Evolutionary conservation across 2,797 vertebrate genomes (phyloP), one percentile per base, ranked within the genome.

Genomic region (Phrynocephalus guinanensis): DNA sequence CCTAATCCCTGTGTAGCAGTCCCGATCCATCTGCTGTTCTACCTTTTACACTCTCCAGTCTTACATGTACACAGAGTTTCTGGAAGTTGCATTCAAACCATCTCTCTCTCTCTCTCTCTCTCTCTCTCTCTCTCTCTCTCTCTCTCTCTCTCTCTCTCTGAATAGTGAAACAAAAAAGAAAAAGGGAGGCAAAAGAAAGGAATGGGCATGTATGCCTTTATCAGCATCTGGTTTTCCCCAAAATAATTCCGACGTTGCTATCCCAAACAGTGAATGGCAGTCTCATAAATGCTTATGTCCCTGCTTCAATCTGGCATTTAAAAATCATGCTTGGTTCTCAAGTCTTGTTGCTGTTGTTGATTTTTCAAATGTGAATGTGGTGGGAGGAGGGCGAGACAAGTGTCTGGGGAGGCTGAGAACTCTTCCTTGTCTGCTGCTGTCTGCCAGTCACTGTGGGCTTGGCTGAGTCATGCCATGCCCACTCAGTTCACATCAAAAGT

Each of bases 81-180:
- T 78, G 72, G 80, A 82, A 60, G 6, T 6, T 80, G 44, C 20
- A 44, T 85, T 3, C 24, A 85, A 68, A 22, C 13, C 33, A 66
- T 83, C 52, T 70, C 22, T 89, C 50, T 89, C 79, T 9, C 22
- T 56, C 38, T 83, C 52, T 70, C 22, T 89, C 50, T 89, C 79
- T 9, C 22, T 24, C n/a, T n/a, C n/a, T n/a, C n/a, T n/a, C n/a
- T n/a, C n/a, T n/a, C n/a, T n/a, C 38, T 83, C 52, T 70, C 22
- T 89, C 50, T 56, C 38, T 83, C 52, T 70, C 22, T 89, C 50
- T 89, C 79, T 9, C 22, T 24, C n/a, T 56, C 38, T 72, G 48
- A 22, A 38, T 72, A 77, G 50, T 56, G 52, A 56, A 56, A 9
- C 52, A 15, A 13, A 56, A 56, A 30, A 83, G 2, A 1, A 0